Percentiles rank a stretch among this genome's conserved stretches.
Conservation (phyloP, 2,888 invertebrate species). For the Drosophila recens region DNA sequence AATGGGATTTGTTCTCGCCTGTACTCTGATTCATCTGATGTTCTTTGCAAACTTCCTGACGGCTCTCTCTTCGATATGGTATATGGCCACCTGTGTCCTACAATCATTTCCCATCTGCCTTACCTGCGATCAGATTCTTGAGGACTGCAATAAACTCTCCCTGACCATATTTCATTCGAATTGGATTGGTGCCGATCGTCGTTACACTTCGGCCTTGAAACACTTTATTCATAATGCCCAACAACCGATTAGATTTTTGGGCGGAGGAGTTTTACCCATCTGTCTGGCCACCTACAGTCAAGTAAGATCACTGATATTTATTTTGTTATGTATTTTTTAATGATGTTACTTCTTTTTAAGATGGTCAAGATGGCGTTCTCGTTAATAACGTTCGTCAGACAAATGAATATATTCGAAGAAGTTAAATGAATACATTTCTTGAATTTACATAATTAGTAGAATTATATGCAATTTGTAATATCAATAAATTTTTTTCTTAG, state of each 20-base stretch:
- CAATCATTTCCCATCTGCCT: constrained; percentile 42
- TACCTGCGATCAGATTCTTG: constrained; percentile 39
- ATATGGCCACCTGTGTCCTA: constrained; percentile 22
- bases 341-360: constrained; percentile 2
- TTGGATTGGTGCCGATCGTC: constrained; percentile 31
- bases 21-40: constrained; percentile 28
- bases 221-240: constrained; percentile 42
- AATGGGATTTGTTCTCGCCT: constrained; percentile 34
- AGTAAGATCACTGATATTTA: not conserved
- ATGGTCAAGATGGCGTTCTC: constrained; percentile 43
- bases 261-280: constrained; percentile 38
- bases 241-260: constrained; percentile 36
- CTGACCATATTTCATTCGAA: constrained; percentile 43
- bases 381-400: constrained; percentile 31
- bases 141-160: constrained; percentile 27
- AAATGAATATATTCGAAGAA: constrained; percentile 38
- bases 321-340: not conserved
- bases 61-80: constrained; percentile 21
- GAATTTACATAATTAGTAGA: not conserved
- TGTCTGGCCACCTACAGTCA: constrained; percentile 31
- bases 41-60: constrained; percentile 33
- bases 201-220: constrained; percentile 28
- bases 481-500: not conserved
- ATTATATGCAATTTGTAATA: not conserved
- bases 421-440: not conserved